Base-by-base conservation (phyloP, 2,797 vertebrate genomes). In the Acropternis orthonyx region DNA sequence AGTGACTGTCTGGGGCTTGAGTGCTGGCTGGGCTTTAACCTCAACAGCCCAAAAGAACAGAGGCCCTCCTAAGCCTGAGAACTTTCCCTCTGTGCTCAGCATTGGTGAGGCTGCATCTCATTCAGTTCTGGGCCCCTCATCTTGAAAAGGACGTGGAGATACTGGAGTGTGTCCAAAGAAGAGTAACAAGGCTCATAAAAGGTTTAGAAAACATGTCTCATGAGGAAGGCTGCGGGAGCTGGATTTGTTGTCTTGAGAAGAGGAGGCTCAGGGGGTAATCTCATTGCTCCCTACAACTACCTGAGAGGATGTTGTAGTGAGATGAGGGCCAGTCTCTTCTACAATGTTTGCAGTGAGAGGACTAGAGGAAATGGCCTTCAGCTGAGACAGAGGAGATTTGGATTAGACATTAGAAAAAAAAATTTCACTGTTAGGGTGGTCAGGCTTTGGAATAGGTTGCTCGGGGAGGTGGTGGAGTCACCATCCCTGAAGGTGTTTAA, bases 91-190 rank as follows among this genome's bases (percentile, higher is more conserved):
- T 54, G 34, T 54, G 20, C 21, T 61, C 30, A 7, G 26, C 39
- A 41, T 3, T 27, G 34, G 21, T 27, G 30, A 46, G 34, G 30
- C 21, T 23, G 39, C 30, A 32, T 26, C 18, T 46, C 26, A 21
- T 19, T 67, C 30, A 32, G 24, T 26, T 80, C 44, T 46, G 39
- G 39, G 26, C 5, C 14, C 8, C 54, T 74, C 62, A 27, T 41
- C 59, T 59, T 19, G 6, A 37, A 67, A 59, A 22, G 16, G 21
- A n/a, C 24, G 22, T 5, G 8, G 46, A 67, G 30, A 41, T 18
- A 27, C 17, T 39, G 46, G 3, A 34, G 5, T 0, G 0, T 34
- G 10, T 41, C 30, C 39, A 32, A 62, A 30, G 21, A 54, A 54
- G 39, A 12, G 18, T 14, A 67, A 10, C 30, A 41, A 54, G 34